phyloP scores from a whole-genome alignment of 1,140 invertebrate species.

The Globodera ellingtonae region DNA sequence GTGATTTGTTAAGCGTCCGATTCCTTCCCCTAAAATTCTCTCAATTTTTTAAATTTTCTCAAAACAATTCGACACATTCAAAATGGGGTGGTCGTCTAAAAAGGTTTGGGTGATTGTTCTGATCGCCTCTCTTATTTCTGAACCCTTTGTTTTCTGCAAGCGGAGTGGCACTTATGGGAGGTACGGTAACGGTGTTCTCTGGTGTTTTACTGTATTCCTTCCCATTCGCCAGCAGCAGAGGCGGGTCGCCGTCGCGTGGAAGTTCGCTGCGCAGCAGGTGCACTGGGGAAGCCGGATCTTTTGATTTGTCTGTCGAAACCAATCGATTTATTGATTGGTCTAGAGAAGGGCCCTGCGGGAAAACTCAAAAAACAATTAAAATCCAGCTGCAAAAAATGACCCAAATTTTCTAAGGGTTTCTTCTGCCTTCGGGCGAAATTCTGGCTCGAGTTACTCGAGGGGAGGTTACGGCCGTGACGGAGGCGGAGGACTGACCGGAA shows the following conservation, averaged over 20 bases:
- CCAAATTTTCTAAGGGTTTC: neutral
- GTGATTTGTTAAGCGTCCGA: neutral
- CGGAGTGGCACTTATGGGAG: constrained; percentile 26
- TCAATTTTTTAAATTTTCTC: too few species aligned
- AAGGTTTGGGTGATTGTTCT: neutral
- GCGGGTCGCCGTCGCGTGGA: constrained; percentile 14
- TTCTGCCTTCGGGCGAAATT: constrained; percentile 10
- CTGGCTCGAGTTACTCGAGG: neutral
- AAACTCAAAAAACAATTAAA: neutral
- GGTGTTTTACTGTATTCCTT: neutral
- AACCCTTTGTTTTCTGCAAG: constrained; percentile 26
- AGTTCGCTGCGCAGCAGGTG: neutral
- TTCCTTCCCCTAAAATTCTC: neutral
- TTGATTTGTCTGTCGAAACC: too few species aligned
- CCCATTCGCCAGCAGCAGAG: neutral
- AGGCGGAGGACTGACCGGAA: neutral
- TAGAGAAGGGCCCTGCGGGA: neutral
- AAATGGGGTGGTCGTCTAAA: neutral
- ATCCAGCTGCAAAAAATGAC: too few species aligned
- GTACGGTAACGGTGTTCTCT: neutral
- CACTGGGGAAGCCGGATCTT: too few species aligned
- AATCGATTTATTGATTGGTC: too few species aligned
- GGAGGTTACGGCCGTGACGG: neutral
- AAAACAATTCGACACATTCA: neutral
- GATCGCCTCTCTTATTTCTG: neutral